phyloP scores from a whole-genome alignment of 1,140 invertebrate species.

The Drosophila subobscura region DNA sequence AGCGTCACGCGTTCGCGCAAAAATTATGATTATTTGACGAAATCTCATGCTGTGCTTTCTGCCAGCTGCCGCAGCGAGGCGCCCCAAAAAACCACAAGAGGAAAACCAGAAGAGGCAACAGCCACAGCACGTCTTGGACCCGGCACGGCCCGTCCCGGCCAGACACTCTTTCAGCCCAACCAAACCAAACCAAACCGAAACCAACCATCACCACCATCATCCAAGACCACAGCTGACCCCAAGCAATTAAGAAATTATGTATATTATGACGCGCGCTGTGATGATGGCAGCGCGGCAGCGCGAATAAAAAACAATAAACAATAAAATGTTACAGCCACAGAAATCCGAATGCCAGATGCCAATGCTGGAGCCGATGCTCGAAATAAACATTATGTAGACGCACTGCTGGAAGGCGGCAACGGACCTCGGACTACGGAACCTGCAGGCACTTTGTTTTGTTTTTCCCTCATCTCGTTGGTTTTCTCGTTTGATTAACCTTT shows the following conservation, averaged over 20 bases:
- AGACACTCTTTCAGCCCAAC: not conserved
- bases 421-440: conserved; percentile 29
- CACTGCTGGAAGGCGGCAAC: conserved; percentile 38
- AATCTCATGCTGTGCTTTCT: conserved; percentile 42
- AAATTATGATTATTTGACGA: conserved; percentile 56
- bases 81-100: conserved; percentile 26
- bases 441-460: conserved; percentile 47
- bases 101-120: conserved; percentile 45
- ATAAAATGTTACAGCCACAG: conserved; percentile 56
- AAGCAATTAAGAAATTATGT: conserved; percentile 80
- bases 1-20: conserved; percentile 29
- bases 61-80: conserved; percentile 35
- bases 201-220: conserved; percentile 16
- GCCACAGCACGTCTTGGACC: conserved; percentile 17
- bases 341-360: conserved; percentile 35
- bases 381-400: conserved; percentile 71
- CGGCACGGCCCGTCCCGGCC: no score
- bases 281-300: conserved; percentile 53
- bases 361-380: conserved; percentile 26
- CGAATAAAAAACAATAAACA: conserved; percentile 64
- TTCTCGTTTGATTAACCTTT: conserved; percentile 58
- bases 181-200: conserved; percentile 19
- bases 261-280: conserved; percentile 69
- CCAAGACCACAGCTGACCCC: conserved; percentile 56
- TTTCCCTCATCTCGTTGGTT: conserved; percentile 1